Base-by-base conservation (phyloP, 1,140 invertebrate genomes). In the Ostrea edulis region DNA sequence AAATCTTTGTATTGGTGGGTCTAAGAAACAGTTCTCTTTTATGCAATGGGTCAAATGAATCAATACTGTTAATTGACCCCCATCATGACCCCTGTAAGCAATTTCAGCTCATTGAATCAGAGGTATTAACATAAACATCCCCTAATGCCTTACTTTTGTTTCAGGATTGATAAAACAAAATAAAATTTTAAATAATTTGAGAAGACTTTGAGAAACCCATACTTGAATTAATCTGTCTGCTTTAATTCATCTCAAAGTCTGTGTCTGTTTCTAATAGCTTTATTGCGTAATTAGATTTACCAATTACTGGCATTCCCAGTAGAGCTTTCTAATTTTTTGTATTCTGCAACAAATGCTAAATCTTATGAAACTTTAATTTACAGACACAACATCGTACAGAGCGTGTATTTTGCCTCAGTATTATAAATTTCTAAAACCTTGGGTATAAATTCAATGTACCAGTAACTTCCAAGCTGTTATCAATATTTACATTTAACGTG, bases 161-260 rank as follows among this genome's bases (percentile, higher is more conserved):
- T 77, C 68, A 44, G 22, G 12, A 14, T 77, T 77, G 68, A 77
- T 5, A 77, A 77, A 77, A 77, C 68, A 77, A 77, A 29, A 77
- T 77, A 77, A 12, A 77, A 77, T 77, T 77, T 1, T 11, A 25
- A 22, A 77, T 77, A 77, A 77, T 77, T 35, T 77, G 68, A 77
- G 68, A 77, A 77, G 68, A 77, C 68, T 77, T 77, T 25, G 29
- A 35, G 68, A 77, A 77, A 77, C 68, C 68, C 9, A 77, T 25
- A 77, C 68, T 77, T 35, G 25, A 77, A 77, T 77, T 77, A 77
- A 77, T 77, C 22, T 77, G 68, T 77, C 68, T 77, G 68, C 68
- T 77, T 77, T 29, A 77, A 77, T 77, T 35, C 29, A 77, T 77
- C 68, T 77, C 68, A 9, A n/a, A 29, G 68, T 77, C 68, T 77